Evolutionary conservation across 2,888 invertebrate genomes (phyloP), one percentile per base, ranked within the genome.

Genomic region (Chrysolina haemoptera): DNA sequence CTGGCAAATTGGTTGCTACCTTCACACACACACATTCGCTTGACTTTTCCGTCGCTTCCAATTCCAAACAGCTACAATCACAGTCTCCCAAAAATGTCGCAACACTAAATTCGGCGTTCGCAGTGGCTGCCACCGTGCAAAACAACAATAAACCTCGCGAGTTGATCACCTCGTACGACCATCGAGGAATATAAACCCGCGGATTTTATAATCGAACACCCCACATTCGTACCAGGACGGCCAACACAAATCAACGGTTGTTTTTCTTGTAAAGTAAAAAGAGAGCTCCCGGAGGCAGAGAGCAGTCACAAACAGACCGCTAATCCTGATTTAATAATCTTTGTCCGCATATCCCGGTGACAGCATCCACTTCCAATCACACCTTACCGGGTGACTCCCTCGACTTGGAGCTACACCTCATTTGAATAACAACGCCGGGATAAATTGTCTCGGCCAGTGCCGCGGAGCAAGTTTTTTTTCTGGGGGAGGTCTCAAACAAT

Each of bases 301-400:
- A 82, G 83, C 83, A 83, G 85, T 85, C 86, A 85, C 84, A 86
- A 84, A 85, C 85, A 85, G 79, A 83, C 85, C 87, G 87, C 88
- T 88, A 88, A 88, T 88, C 88, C 87, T 87, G 88, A 87, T 88
- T 88, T 88, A 88, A 87, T 87, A 87, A 87, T 87, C 86, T 86
- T 85, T 84, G 84, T 85, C 82, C 82, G 81, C 71, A 63, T 81
- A 79, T 82, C 80, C 78, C 84, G 82, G 84, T 84, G 84, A 84
- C 84, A 83, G 87, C 87, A 86, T 86, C 87, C 87, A 86, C 87
- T 88, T 85, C 89, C 89, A 90, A 90, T 90, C 90, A 90, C 90
- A 90, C 67, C 89, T 89, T 89, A 90, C 74, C 74, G 74, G 70
- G 68, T 74, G 89, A 90, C 89, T 89, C 78, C 85, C 85, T 78